Evolutionary conservation across 1,140 invertebrate species (phyloP).

Genomic region (Fopius arisanus): DNA sequence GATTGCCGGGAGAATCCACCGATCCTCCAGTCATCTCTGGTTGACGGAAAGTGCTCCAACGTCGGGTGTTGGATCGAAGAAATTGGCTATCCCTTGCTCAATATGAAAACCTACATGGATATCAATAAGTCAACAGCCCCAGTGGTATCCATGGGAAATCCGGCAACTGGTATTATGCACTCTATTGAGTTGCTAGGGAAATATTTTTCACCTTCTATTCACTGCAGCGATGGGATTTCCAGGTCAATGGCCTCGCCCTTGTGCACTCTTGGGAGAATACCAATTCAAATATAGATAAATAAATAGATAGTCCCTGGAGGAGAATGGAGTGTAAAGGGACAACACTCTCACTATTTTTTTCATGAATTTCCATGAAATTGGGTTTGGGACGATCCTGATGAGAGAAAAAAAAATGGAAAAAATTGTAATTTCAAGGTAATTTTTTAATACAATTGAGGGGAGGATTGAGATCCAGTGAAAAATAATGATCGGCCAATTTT

Average conservation of each 20-base stretch:
- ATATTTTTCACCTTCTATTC: neutral
- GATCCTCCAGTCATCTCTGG: too few species aligned
- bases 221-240: neutral
- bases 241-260: neutral
- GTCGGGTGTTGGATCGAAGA: neutral
- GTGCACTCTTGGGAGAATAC: neutral
- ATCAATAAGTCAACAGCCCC: too few species aligned
- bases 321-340: too few species aligned
- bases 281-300: neutral
- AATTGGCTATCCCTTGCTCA: neutral
- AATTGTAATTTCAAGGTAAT: too few species aligned
- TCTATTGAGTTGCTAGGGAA: neutral
- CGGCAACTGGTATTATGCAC: too few species aligned
- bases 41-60: neutral
- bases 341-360: too few species aligned
- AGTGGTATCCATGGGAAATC: too few species aligned
- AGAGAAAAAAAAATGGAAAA: too few species aligned
- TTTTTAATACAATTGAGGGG: too few species aligned
- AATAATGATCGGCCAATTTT: neutral
- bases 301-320: neutral
- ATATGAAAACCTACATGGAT: too few species aligned
- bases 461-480: neutral
- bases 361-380: too few species aligned
- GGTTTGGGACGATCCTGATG: too few species aligned
- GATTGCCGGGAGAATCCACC: neutral